Evolutionary conservation across 2,888 invertebrate genomes (phyloP), one percentile per base, ranked within the genome.

Genomic region (Xestia rhomboidea): DNA sequence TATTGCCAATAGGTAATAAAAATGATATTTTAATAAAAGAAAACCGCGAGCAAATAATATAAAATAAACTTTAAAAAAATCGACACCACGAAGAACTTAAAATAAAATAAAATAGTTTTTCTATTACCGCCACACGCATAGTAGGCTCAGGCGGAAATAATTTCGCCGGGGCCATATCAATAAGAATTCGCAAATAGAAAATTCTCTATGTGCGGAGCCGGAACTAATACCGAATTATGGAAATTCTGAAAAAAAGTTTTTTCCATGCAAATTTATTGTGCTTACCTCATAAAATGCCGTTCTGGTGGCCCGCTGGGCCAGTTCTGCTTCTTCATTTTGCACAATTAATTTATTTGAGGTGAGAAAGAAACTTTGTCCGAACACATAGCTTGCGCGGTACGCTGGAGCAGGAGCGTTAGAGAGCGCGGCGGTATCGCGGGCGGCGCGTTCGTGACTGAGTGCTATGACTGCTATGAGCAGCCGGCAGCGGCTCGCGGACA

Each of bases 281-380:
- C 92, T n/a, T 82, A 94, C 94, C 93, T 93, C 49, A 79, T 81
- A 46, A 80, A 77, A 38, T 88, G 88, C 84, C 86, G 81, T 82
- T 68, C 71, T 41, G 78, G 41, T 76, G 70, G 87, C 74, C 81
- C 84, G 60, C 78, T 77, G 54, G 87, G 84, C 86, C 87, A 87
- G 84, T 78, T 83, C 77, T 86, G 87, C 82, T 83, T 87, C 84
- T 86, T 90, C 94, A 93, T 94, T 89, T 90, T 91, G 88, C 89
- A 91, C 90, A 79, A 78, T 84, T 85, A 88, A 86, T 90, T 91
- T 89, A 90, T 89, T 91, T 85, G 87, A 84, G 76, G 86, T 89
- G 81, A 88, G 60, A 87, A 86, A 91, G 90, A 94, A 94, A 95
- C 91, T 95, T 95, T 94, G 87, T 89, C 88, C 93, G 94, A 90